phyloP scores from a whole-genome alignment of 2,888 invertebrate genomes.

The Hypsopygia costalis region DNA sequence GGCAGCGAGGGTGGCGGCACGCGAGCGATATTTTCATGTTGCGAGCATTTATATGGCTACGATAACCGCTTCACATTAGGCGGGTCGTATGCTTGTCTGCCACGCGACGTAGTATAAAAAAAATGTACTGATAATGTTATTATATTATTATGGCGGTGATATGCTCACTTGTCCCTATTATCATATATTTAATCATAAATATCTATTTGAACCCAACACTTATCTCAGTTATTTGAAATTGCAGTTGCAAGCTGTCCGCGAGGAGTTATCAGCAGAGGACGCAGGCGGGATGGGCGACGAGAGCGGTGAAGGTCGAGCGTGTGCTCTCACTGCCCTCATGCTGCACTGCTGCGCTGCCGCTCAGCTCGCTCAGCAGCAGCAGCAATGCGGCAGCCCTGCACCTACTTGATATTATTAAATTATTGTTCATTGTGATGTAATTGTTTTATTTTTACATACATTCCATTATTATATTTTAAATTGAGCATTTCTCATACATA shows the following conservation, averaged over 20 bases:
- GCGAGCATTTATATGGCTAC: too few species aligned
- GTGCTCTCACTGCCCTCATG: conserved; percentile 95
- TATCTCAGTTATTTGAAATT: not conserved
- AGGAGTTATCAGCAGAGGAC: conserved; percentile 63
- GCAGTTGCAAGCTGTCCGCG: conserved; percentile 66
- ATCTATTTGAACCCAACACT: too few species aligned
- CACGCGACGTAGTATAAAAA: too few species aligned
- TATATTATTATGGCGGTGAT: too few species aligned
- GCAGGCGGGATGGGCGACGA: conserved; percentile 37
- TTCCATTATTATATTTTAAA: conserved; percentile 8
- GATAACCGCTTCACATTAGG: too few species aligned
- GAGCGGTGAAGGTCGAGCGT: conserved; percentile 90
- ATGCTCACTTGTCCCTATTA: too few species aligned
- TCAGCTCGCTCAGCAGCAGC: conserved; percentile 84
- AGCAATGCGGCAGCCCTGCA: conserved; percentile 31
- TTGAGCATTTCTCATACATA: too few species aligned
- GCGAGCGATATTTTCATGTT: too few species aligned
- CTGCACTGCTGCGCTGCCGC: conserved; percentile 97
- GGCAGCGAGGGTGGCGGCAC: too few species aligned
- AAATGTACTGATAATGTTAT: too few species aligned
- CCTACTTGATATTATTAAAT: conserved; percentile 57
- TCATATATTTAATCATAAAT: too few species aligned
- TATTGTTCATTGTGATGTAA: conserved; percentile 40
- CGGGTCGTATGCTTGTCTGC: too few species aligned
- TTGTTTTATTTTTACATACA: conserved; percentile 15